Conservation (phyloP, 2,113 vertebrate genomes). For the Myrmecophaga tridactyla region DNA sequence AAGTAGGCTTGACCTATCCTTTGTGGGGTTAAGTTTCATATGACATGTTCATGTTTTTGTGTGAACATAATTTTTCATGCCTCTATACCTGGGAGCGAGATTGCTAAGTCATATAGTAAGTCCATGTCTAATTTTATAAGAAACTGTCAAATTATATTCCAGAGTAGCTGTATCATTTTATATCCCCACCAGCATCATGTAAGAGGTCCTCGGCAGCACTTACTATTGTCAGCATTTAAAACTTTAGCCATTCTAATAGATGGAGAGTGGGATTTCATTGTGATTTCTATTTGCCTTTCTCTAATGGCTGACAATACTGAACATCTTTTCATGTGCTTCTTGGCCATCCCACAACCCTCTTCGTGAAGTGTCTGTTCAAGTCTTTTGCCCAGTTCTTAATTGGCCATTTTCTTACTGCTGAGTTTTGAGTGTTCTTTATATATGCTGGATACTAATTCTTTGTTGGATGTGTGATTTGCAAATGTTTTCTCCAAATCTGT, state of each 20-base stretch:
- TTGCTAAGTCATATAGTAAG: neutral
- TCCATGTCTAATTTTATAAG: neutral
- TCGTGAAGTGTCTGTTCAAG: neutral
- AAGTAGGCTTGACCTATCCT: no score
- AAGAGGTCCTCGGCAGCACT: neutral
- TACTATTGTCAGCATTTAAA: neutral
- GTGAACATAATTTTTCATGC: neutral
- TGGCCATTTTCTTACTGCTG: neutral
- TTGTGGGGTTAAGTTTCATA: no score
- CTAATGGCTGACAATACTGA: neutral
- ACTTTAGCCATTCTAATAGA: neutral
- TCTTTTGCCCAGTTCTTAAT: neutral
- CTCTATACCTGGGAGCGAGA: neutral
- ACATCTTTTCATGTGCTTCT: neutral
- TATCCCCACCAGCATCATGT: neutral
- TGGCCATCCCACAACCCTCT: neutral
- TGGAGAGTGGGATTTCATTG: neutral
- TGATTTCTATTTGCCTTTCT: no score
- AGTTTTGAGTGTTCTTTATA: neutral
- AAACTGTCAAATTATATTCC: neutral
- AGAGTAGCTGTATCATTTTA: neutral
- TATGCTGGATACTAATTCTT: neutral
- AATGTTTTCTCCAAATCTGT: neutral
- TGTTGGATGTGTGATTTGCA: neutral
- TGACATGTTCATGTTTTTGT: neutral